Evolutionary conservation across 2,888 invertebrate genomes (phyloP).

Genomic region (Stegophylla sp.): DNA sequence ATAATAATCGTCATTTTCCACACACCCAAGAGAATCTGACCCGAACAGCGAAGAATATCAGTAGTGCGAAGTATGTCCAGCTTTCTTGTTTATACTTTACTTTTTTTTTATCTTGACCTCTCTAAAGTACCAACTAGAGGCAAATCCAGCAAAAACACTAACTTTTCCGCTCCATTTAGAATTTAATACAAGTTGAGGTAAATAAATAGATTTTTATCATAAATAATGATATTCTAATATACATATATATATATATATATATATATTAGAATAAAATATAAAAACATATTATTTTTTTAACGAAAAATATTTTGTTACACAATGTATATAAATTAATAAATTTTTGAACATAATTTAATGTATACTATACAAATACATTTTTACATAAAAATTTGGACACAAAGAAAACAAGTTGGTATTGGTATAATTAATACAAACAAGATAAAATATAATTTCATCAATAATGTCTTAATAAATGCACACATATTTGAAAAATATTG

Average conservation of each 20-base stretch:
- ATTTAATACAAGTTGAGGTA: no score
- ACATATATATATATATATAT: no score
- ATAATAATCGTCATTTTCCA: no score
- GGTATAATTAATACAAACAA: conserved; percentile 46
- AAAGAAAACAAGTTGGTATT: conserved; percentile 56
- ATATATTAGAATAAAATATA: conserved; percentile 29
- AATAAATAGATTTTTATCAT: not conserved
- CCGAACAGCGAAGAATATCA: no score
- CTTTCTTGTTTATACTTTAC: no score
- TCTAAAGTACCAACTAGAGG: no score
- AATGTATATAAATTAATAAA: conserved; percentile 47
- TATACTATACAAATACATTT: conserved; percentile 56
- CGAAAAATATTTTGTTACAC: conserved; percentile 46
- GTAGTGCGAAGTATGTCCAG: no score
- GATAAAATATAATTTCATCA: conserved; percentile 53
- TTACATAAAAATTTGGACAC: conserved; percentile 56
- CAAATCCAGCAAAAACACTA: no score
- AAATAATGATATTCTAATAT: conserved; percentile 10
- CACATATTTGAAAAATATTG: conserved; percentile 47
- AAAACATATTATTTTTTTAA: conserved; percentile 47
- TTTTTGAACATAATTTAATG: conserved; percentile 35
- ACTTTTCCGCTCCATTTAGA: no score
- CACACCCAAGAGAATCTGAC: no score
- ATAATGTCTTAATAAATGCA: conserved; percentile 58
- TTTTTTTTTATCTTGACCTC: no score